These are phyloP conservation scores for Ptyas mucosa DNA, from an alignment of 2,113 vertebrate genomes.

Conservation along the genomic window DNA sequence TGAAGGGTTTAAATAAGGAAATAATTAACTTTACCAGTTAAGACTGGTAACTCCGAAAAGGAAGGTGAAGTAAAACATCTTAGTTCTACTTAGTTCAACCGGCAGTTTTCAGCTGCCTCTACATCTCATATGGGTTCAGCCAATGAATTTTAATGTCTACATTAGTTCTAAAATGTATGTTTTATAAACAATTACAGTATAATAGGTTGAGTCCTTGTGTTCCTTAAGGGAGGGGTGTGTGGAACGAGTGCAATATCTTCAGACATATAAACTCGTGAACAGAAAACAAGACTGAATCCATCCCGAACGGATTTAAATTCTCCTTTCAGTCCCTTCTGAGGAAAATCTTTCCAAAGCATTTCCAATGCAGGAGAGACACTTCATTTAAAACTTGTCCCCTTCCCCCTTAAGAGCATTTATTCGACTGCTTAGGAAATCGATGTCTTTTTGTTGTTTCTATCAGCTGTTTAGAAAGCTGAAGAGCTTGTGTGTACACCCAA, in stretches of 20 bases:
- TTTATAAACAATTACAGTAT: constrained; percentile 76
- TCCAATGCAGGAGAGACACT: neutral
- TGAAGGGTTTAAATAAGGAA: neutral
- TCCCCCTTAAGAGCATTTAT: neutral
- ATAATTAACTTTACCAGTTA: neutral
- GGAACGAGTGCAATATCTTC: constrained; percentile 61
- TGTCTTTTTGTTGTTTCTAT: constrained; percentile 53
- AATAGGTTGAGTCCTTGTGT: constrained; percentile 73
- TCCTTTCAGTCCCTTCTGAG: neutral
- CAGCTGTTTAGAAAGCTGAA: constrained; percentile 57
- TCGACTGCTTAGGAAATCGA: constrained; percentile 29
- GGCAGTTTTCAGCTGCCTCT: constrained; percentile 67
- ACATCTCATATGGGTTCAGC: constrained; percentile 70
- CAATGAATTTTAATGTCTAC: constrained; percentile 78
- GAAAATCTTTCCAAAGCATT: neutral
- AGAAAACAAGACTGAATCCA: constrained; percentile 3
- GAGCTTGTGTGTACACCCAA: constrained; percentile 44
- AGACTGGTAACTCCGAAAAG: neutral
- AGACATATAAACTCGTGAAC: constrained; percentile 37
- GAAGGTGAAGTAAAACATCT: neutral
- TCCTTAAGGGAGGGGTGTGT: constrained; percentile 67
- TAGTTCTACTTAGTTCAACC: neutral
- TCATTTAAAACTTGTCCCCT: neutral
- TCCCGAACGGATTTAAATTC: constrained; percentile 18
- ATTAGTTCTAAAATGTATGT: constrained; percentile 70